phyloP scores from a whole-genome alignment of 2,113 vertebrate genomes.

The Neolamprologus longior region DNA sequence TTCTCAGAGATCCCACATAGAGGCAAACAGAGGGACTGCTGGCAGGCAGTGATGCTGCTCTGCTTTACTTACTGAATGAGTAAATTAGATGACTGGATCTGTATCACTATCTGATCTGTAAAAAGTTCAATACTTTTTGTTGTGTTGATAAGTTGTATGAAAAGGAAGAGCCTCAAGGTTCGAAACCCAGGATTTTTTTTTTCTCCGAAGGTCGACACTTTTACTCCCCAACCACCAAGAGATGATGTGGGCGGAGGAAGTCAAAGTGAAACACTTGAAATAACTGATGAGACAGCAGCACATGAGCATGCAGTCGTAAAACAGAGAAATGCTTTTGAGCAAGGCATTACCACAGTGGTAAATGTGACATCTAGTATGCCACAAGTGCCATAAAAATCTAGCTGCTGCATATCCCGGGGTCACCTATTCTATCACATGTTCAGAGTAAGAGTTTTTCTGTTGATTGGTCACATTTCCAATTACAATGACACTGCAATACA shows the following conservation, averaged over 20 bases:
- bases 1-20: background rate
- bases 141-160: background rate
- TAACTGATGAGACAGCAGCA: background rate
- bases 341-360: background rate
- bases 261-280: background rate
- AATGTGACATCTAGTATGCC: background rate
- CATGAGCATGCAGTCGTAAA: background rate
- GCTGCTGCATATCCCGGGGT: background rate
- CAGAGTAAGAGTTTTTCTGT: background rate
- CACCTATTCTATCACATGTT: background rate
- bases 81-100: background rate
- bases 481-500: background rate
- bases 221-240: background rate
- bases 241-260: background rate
- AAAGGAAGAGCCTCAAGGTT: background rate
- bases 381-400: background rate
- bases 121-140: background rate
- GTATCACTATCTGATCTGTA: background rate
- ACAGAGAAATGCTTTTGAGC: background rate
- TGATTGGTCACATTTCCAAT: background rate
- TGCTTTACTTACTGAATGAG: background rate
- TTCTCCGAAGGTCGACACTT: background rate
- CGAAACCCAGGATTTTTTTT: background rate
- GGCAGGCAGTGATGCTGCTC: background rate
- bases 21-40: background rate